Percentiles rank a stretch among this genome's conserved stretches.
Conservation (phyloP, 1,140 invertebrate species). For the Pomacea maculata region DNA sequence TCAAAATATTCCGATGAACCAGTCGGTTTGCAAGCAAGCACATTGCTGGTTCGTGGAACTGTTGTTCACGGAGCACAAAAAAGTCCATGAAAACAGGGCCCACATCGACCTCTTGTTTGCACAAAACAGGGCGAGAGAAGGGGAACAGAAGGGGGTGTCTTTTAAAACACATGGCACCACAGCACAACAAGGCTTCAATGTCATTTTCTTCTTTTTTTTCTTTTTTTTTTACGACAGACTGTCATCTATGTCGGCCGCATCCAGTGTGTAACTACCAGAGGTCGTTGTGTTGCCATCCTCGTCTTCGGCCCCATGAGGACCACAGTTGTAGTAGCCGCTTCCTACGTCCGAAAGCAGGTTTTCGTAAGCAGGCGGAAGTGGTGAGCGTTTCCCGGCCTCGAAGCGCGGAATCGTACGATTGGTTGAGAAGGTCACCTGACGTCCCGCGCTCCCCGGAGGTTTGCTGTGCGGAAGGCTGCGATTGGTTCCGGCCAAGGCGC, state of each 20-base stretch:
- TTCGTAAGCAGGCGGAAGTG: constrained; percentile 25
- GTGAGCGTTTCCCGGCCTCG: constrained; percentile 1
- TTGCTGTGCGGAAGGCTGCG: constrained; percentile 10
- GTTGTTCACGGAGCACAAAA: too few relatives aligned
- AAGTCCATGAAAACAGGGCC: too few relatives aligned
- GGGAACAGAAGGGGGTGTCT: background rate
- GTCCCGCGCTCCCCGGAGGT: background rate
- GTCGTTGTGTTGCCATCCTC: constrained; percentile 36
- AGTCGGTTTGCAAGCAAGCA: too few relatives aligned
- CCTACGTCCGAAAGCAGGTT: constrained; percentile 22
- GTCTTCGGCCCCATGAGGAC: constrained; percentile 23
- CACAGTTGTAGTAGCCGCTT: constrained; percentile 21
- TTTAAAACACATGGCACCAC: background rate
- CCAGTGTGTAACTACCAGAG: constrained; percentile 34
- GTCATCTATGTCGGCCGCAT: constrained; percentile 29
- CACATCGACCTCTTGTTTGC: too few relatives aligned
- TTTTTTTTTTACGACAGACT: constrained; percentile 1
- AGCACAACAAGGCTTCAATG: background rate
- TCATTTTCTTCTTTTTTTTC: background rate
- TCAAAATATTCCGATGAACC: too few relatives aligned
- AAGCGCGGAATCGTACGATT: constrained; percentile 10
- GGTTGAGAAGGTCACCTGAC: constrained; percentile 18
- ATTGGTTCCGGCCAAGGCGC: background rate
- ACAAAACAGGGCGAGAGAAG: background rate
- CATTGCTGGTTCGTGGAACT: too few relatives aligned